Evolutionary conservation across 1,140 invertebrate species (phyloP).

Genomic region (Leptinotarsa defecta): DNA sequence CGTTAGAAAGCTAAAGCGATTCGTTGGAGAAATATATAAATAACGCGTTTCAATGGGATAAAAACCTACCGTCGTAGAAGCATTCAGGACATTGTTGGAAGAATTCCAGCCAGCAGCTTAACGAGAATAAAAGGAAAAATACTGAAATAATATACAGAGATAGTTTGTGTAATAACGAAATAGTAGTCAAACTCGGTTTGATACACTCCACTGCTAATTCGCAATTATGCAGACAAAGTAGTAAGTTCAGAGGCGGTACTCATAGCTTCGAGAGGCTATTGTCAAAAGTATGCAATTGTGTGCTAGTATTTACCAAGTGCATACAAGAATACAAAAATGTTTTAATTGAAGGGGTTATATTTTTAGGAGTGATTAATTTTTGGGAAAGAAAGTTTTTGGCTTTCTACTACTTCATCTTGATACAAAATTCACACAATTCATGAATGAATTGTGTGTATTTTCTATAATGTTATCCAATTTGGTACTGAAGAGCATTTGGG

Average conservation of each 20-base stretch:
- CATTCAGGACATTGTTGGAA: constrained; percentile 1
- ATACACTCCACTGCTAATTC: constrained; percentile 1
- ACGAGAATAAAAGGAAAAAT: not conserved
- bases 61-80: not conserved
- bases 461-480: too few relatives aligned
- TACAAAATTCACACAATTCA: too few relatives aligned
- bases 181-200: not conserved
- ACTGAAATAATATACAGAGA: not conserved
- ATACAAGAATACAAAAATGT: too few relatives aligned
- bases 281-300: too few relatives aligned
- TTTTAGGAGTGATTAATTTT: too few relatives aligned
- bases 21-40: not conserved
- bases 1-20: not conserved
- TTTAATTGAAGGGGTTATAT: too few relatives aligned
- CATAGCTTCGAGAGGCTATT: too few relatives aligned
- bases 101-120: not conserved
- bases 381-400: too few relatives aligned
- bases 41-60: constrained; percentile 1
- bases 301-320: too few relatives aligned
- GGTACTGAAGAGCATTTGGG: too few relatives aligned
- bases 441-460: too few relatives aligned
- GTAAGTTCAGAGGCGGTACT: not conserved
- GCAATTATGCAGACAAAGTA: not conserved
- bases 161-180: constrained; percentile 3
- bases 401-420: too few relatives aligned